These are phyloP conservation scores for Neuroscelio doddi DNA, from an alignment of 2,888 invertebrate genomes.

Conservation along the genomic window DNA sequence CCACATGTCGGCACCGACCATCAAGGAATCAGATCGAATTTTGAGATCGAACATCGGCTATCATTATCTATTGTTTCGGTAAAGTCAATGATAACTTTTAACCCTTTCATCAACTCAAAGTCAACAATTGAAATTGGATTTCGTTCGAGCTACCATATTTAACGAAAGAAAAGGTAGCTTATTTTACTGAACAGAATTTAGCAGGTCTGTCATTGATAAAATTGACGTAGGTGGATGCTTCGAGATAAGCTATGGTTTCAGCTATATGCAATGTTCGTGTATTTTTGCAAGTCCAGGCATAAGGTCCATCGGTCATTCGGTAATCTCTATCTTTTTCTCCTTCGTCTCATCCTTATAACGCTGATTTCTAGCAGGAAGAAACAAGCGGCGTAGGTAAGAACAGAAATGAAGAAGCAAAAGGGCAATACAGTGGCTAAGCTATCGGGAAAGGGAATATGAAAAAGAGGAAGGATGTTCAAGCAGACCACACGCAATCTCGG, in stretches of 20 bases:
- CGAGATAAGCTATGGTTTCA: conserved; percentile 17
- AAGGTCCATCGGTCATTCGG: conserved; percentile 35
- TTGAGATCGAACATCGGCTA: conserved; percentile 32
- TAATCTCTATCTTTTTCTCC: conserved; percentile 19
- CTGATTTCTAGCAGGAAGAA: conserved; percentile 15
- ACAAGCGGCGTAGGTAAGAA: conserved; percentile 15
- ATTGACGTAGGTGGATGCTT: conserved; percentile 20
- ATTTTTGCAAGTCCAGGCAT: conserved; percentile 15
- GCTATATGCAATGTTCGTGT: conserved; percentile 32
- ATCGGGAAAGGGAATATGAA: conserved; percentile 19
- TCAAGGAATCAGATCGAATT: conserved; percentile 35
- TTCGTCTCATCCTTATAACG: conserved; percentile 15
- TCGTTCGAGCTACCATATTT: no score
- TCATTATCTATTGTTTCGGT: conserved; percentile 35
- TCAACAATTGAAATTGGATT: no score
- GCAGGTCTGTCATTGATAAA: not conserved
- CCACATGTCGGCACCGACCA: conserved; percentile 36
- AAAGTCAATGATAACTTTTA: no score
- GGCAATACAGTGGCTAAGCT: conserved; percentile 38
- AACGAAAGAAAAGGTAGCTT: no score
- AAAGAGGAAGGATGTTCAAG: conserved; percentile 22
- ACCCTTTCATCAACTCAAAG: no score
- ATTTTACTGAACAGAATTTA: no score
- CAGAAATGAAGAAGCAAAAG: conserved; percentile 11
- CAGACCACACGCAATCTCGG: conserved; percentile 39